phyloP scores from a whole-genome alignment of 2,888 invertebrate species.

The Papilio elwesi region DNA sequence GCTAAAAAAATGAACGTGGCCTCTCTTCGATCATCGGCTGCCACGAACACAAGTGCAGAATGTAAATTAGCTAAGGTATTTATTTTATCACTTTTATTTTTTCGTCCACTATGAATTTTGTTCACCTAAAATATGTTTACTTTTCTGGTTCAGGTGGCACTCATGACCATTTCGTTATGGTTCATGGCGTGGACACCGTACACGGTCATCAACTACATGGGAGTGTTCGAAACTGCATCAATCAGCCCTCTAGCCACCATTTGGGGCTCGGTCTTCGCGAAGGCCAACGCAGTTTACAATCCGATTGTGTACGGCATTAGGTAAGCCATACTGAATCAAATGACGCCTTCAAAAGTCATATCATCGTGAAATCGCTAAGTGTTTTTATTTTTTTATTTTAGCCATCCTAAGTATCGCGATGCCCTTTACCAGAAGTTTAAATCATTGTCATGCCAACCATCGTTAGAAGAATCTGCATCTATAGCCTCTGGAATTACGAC shows the following conservation, averaged over 20 bases:
- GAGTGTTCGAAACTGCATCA: slow-evolving; percentile 89
- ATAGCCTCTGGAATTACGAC: slow-evolving; percentile 88
- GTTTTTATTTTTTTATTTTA: slow-evolving; percentile 57
- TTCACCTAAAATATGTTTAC: not conserved
- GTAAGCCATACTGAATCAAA: slow-evolving; percentile 68
- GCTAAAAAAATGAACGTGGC: slow-evolving; percentile 97
- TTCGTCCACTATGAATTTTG: no score
- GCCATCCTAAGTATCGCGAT: slow-evolving; percentile 91
- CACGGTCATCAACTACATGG: slow-evolving; percentile 91
- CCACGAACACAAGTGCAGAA: slow-evolving; percentile 91
- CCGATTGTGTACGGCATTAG: slow-evolving; percentile 96
- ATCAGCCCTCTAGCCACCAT: slow-evolving; percentile 92
- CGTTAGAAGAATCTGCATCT: slow-evolving; percentile 86
- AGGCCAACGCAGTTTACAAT: slow-evolving; percentile 95
- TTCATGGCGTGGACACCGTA: slow-evolving; percentile 97
- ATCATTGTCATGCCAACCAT: slow-evolving; percentile 87
- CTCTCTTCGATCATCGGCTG: slow-evolving; percentile 91
- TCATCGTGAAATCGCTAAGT: no score
- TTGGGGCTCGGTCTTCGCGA: slow-evolving; percentile 96
- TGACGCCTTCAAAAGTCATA: no score
- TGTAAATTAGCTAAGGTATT: slow-evolving; percentile 92
- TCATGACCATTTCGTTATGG: slow-evolving; percentile 95
- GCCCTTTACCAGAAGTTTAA: slow-evolving; percentile 91
- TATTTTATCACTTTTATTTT: not conserved
- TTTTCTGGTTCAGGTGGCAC: slow-evolving; percentile 85